phyloP scores from a whole-genome alignment of 2,113 vertebrate species.

The Tylochromis polylepis region DNA sequence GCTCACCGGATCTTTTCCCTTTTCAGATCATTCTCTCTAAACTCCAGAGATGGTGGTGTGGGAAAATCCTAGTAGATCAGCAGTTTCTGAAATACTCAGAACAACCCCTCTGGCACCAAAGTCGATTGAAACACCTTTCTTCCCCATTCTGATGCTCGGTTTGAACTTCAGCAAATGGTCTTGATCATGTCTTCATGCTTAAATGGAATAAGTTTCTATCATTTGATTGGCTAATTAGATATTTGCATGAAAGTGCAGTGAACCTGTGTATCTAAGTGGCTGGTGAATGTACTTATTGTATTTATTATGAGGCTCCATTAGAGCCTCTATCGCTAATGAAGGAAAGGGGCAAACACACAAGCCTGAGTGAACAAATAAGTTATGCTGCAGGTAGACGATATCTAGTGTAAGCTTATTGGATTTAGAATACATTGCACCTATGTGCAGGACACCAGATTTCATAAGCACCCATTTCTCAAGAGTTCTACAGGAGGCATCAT shows the following conservation, averaged over 20 bases:
- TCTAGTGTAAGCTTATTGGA: background rate
- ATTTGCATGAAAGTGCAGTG: background rate
- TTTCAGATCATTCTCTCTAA: background rate
- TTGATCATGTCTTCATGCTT: background rate
- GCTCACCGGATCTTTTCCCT: background rate
- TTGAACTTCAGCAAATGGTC: background rate
- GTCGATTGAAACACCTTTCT: accelerated
- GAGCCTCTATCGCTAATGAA: background rate
- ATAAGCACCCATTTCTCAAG: background rate
- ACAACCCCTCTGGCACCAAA: background rate
- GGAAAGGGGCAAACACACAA: background rate
- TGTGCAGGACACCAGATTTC: background rate
- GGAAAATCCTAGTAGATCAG: background rate
- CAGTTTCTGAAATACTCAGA: background rate
- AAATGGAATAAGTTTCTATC: background rate
- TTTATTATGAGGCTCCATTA: background rate
- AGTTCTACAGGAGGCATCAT: background rate
- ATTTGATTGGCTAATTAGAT: background rate
- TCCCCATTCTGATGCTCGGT: accelerated
- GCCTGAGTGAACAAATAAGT: background rate
- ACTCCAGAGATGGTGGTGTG: background rate
- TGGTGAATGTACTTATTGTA: background rate
- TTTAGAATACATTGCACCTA: background rate
- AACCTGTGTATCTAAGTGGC: background rate
- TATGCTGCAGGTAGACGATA: background rate